Percentiles rank a stretch among this genome's conserved stretches.
These are phyloP conservation scores for Tortricodes alternella DNA, from an alignment of 2,888 invertebrate species.

Conservation along the genomic window DNA sequence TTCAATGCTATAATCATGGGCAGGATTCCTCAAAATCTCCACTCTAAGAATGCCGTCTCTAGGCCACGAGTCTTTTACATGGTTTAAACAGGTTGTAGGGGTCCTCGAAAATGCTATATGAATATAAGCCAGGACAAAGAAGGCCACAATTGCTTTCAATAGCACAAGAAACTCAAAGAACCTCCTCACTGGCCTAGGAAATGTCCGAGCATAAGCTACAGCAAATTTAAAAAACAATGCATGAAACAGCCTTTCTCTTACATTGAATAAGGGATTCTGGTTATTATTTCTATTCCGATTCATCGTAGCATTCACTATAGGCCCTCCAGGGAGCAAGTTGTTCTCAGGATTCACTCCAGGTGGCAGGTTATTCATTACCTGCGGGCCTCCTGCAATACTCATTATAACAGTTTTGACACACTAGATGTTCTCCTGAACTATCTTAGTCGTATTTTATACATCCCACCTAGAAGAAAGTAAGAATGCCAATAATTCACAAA, in stretches of 20 bases:
- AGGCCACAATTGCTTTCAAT: conserved; percentile 89
- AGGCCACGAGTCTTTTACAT: conserved; percentile 95
- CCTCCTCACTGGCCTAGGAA: conserved; percentile 91
- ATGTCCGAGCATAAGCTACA: conserved; percentile 94
- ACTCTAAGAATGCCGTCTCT: conserved; percentile 96
- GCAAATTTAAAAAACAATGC: conserved; percentile 97
- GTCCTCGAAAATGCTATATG: conserved; percentile 96
- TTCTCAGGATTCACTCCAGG: conserved; percentile 79
- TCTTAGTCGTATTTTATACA: conserved; percentile 50
- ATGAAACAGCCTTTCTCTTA: conserved; percentile 96
- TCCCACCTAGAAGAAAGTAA: conserved; percentile 58
- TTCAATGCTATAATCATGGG: conserved; percentile 89
- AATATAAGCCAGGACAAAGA: conserved; percentile 96
- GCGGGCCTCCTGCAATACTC: conserved; percentile 67
- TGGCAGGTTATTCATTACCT: conserved; percentile 69
- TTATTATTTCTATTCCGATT: conserved; percentile 83
- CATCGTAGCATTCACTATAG: conserved; percentile 75
- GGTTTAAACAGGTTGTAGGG: conserved; percentile 96
- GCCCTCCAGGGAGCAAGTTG: conserved; percentile 80
- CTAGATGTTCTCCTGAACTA: conserved; percentile 26
- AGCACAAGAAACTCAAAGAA: conserved; percentile 92
- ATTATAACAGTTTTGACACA: conserved; percentile 41
- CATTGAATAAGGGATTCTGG: conserved; percentile 91
- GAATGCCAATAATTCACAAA: conserved; percentile 27
- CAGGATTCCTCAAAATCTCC: conserved; percentile 89